Percentiles rank a stretch among this genome's conserved stretches.
These are phyloP conservation scores for Tokudaia tokunoshimensis DNA, from an alignment of 2,797 vertebrate species.

Conservation along the genomic window DNA sequence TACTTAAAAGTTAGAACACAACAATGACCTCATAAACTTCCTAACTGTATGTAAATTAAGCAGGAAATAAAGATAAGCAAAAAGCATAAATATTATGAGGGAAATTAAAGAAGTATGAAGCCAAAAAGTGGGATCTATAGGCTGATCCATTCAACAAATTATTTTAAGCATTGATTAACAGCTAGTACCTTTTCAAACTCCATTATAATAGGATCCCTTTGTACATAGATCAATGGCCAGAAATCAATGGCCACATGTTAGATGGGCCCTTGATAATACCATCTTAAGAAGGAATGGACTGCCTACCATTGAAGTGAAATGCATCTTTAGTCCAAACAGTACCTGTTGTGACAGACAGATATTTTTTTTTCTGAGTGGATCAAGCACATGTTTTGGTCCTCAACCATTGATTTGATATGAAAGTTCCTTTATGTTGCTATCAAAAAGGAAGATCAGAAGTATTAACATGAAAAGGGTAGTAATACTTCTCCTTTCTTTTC, in stretches of 20 bases:
- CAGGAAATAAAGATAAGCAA: neutral
- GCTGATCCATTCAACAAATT: neutral
- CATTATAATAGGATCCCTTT: neutral
- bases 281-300: neutral
- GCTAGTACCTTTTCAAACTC: neutral
- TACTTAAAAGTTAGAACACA: neutral
- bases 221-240: neutral
- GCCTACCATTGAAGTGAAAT: neutral
- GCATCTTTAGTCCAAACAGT: neutral
- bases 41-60: neutral
- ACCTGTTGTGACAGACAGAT: neutral
- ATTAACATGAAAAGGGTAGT: neutral
- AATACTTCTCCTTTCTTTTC: neutral
- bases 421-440: neutral
- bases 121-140: neutral
- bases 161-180: neutral
- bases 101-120: neutral
- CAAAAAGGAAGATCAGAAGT: neutral
- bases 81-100: neutral
- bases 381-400: neutral
- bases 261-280: neutral
- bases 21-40: neutral
- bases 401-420: neutral
- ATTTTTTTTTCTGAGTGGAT: neutral
- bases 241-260: neutral